These are phyloP conservation scores for Heterodera schachtii DNA, from an alignment of 1,140 invertebrate species.

Conservation along the genomic window DNA sequence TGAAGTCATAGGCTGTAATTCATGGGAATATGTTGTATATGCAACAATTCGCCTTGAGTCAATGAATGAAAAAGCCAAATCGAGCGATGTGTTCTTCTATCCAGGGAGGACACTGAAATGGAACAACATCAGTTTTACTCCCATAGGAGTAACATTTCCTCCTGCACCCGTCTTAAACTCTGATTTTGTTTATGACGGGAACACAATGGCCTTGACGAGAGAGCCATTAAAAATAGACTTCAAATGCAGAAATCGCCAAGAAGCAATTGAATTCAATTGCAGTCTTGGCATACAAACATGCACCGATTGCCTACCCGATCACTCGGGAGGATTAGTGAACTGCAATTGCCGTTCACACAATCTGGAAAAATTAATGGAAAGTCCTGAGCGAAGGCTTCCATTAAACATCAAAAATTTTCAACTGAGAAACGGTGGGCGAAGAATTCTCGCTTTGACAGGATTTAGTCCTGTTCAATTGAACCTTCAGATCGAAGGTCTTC, in stretches of 20 bases:
- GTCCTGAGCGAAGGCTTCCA: background rate
- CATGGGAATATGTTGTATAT: background rate
- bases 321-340: background rate
- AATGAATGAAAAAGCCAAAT: background rate
- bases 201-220: background rate
- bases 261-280: background rate
- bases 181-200: background rate
- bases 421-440: background rate
- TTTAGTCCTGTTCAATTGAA: background rate
- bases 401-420: background rate
- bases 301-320: background rate
- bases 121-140: background rate
- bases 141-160: background rate
- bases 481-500: background rate
- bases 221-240: background rate
- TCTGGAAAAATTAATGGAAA: background rate
- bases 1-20: background rate
- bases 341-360: constrained; percentile 1
- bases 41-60: background rate
- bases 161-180: background rate
- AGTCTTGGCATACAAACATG: background rate
- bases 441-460: background rate
- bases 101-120: background rate
- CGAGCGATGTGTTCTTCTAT: background rate
- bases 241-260: background rate